phyloP scores from a whole-genome alignment of 2,797 vertebrate genomes.

The Oryzias dopingdopingensis region DNA sequence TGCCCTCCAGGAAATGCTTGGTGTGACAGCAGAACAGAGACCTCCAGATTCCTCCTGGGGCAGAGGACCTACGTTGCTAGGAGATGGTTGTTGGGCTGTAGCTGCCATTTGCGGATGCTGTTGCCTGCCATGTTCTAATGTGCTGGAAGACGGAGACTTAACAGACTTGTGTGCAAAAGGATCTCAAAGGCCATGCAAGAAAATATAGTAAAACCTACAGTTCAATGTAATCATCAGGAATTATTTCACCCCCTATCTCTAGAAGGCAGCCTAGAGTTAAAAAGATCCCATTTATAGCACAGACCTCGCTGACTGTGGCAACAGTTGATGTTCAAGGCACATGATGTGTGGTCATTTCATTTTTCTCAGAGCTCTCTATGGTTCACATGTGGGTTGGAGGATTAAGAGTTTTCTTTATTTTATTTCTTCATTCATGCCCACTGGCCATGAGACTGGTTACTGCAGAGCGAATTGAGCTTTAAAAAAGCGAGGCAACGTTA shows the following conservation, averaged over 20 bases:
- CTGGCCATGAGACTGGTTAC: too few species aligned
- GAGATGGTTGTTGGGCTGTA: constrained; percentile 75
- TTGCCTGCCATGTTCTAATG: constrained; percentile 63
- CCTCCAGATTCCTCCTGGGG: constrained; percentile 81
- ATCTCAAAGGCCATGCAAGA: constrained; percentile 25
- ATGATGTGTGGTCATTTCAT: constrained; percentile 50
- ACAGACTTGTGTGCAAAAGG: constrained; percentile 49
- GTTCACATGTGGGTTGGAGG: constrained; percentile 38
- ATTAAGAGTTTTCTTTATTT: constrained; percentile 8
- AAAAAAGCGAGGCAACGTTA: too few species aligned
- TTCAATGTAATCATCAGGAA: constrained; percentile 26
- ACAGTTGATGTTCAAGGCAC: constrained; percentile 64
- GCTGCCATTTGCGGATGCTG: constrained; percentile 75
- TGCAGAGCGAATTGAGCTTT: too few species aligned
- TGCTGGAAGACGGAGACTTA: constrained; percentile 52
- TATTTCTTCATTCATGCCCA: too few species aligned
- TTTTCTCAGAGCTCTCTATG: constrained; percentile 35
- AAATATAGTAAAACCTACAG: constrained; percentile 10
- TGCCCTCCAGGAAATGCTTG: constrained; percentile 79
- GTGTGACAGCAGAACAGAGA: constrained; percentile 76
- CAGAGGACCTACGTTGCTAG: constrained; percentile 79
- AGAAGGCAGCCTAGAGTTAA: constrained; percentile 68
- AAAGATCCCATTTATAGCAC: constrained; percentile 2
- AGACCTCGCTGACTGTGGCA: constrained; percentile 39
- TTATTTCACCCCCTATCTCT: constrained; percentile 63